phyloP scores from a whole-genome alignment of 1,140 invertebrate genomes.

The Drosophila lacertosa region DNA sequence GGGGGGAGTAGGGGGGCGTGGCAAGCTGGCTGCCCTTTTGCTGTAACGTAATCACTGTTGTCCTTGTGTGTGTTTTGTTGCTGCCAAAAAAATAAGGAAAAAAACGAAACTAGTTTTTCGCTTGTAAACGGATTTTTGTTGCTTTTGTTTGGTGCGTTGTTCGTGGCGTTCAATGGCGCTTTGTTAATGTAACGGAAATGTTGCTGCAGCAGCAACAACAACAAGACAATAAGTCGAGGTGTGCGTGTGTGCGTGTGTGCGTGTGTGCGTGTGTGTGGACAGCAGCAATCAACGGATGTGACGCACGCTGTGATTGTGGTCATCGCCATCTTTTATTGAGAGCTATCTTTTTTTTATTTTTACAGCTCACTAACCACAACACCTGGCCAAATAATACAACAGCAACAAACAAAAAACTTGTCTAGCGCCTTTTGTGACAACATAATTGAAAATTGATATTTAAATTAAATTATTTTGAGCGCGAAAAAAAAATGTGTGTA shows the following conservation, averaged over 20 bases:
- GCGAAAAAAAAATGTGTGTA: background rate
- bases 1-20: background rate
- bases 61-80: conserved; percentile 8
- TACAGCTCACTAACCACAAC: conserved; percentile 9
- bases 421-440: conserved; percentile 4
- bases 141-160: conserved; percentile 50
- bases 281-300: conserved; percentile 38
- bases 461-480: conserved; percentile 32
- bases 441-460: conserved; percentile 43
- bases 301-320: conserved; percentile 66
- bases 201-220: conserved; percentile 19
- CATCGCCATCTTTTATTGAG: conserved; percentile 54
- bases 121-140: conserved; percentile 27
- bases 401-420: conserved; percentile 4
- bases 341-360: conserved; percentile 25
- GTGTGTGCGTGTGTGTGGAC: background rate
- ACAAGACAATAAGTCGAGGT: background rate
- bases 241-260: background rate
- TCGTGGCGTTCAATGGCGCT: conserved; percentile 71
- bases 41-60: conserved; percentile 35
- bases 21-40: conserved; percentile 33
- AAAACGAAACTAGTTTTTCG: conserved; percentile 13
- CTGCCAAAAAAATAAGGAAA: background rate
- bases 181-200: conserved; percentile 82
- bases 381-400: conserved; percentile 10